These are phyloP conservation scores for Euproctis similis DNA, from an alignment of 2,888 invertebrate species.

Conservation along the genomic window DNA sequence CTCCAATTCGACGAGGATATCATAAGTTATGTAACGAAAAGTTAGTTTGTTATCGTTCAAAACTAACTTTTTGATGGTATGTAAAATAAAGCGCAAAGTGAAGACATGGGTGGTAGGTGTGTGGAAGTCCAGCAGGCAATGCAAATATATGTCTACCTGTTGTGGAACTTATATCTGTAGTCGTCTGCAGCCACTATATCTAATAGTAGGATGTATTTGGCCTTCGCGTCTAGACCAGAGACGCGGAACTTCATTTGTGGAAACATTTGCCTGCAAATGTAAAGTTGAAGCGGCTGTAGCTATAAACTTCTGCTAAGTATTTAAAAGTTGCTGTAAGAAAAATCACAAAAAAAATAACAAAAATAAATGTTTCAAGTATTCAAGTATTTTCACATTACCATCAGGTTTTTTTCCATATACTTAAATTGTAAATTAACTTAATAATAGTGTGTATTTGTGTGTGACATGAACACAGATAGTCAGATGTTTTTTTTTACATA, in stretches of 20 bases:
- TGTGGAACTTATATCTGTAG: constrained; percentile 98
- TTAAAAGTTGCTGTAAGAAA: constrained; percentile 3
- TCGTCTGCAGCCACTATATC: constrained; percentile 99
- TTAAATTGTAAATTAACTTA: background rate
- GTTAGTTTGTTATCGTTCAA: no score
- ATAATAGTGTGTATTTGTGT: constrained; percentile 1
- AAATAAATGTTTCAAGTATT: no score
- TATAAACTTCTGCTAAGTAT: background rate
- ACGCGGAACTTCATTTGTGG: constrained; percentile 99
- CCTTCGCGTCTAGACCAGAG: constrained; percentile 97
- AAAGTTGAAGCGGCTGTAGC: no score
- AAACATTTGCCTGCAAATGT: constrained; percentile 97
- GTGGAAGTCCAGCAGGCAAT: constrained; percentile 42
- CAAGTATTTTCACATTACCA: background rate
- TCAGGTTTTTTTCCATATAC: background rate
- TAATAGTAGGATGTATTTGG: constrained; percentile 98
- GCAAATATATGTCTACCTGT: constrained; percentile 80
- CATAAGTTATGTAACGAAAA: constrained; percentile 34
- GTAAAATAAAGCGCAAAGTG: constrained; percentile 27
- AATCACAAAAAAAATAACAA: background rate
- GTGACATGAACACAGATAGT: constrained; percentile 10
- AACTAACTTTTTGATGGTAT: no score
- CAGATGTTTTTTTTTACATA: no score
- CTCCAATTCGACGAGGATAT: constrained; percentile 62
- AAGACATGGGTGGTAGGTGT: constrained; percentile 30